Conservation (phyloP, 2,797 vertebrate genomes). For the Peromyscus attwateri region DNA sequence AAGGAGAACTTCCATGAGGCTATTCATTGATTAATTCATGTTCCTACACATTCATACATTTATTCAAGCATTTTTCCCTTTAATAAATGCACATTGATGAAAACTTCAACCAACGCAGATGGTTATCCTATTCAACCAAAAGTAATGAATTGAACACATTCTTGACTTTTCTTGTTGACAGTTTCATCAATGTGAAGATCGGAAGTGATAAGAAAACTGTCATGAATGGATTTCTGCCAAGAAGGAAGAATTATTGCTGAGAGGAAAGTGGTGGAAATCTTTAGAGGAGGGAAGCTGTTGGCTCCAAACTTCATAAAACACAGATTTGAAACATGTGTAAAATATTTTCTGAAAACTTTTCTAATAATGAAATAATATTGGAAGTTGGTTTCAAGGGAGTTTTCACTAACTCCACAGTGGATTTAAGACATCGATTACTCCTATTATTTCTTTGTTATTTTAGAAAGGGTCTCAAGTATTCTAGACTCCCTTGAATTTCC, state of each 20-base stretch:
- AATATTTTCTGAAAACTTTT: not conserved
- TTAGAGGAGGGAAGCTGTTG: not conserved
- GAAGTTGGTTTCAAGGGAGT: not conserved
- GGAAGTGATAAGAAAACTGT: slow-evolving; percentile 53
- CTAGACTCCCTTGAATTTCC: not conserved
- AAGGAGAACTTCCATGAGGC: not conserved
- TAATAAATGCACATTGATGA: slow-evolving; percentile 67
- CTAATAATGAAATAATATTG: not conserved
- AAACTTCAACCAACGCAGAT: slow-evolving; percentile 15
- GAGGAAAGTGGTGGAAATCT: not conserved
- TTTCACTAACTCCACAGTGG: not conserved
- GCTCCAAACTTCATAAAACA: not conserved
- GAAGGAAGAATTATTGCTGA: not conserved
- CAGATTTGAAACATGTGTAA: slow-evolving; percentile 25
- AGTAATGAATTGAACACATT: slow-evolving; percentile 52
- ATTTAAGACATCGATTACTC: not conserved
- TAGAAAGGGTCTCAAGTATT: not conserved
- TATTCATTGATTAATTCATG: slow-evolving; percentile 55
- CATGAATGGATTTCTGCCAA: slow-evolving; percentile 50
- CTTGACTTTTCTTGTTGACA: slow-evolving; percentile 63
- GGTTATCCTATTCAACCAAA: slow-evolving; percentile 60
- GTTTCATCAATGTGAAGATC: slow-evolving; percentile 46
- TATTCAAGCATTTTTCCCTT: slow-evolving; percentile 63
- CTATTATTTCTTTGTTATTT: not conserved
- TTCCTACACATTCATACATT: slow-evolving; percentile 62